Evolutionary conservation across 2,797 vertebrate genomes (phyloP), one percentile per base, ranked within the genome.

Genomic region (Neomorphus geoffroyi): DNA sequence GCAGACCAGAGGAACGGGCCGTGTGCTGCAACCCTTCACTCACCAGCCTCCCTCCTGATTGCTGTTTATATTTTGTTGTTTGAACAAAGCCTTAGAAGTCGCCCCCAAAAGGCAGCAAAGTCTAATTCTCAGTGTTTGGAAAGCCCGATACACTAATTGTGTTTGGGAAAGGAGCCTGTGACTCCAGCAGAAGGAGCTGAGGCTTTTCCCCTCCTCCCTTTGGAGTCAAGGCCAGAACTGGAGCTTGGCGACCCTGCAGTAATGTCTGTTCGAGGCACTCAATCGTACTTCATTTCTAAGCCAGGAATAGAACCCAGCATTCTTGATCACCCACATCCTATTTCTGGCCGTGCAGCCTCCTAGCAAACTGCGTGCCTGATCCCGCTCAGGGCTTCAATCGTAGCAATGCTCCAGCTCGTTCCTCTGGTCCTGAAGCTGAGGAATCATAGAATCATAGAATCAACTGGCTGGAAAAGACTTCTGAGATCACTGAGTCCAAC

Each of bases 271-370:
- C 67, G 28, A 62, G 69, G 86, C 72, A 39, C 81, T 23, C 21
- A 73, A 78, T 89, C 90, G 57, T 57, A 13, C 92, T 80, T 43
- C 45, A 14, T 8, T 48, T 46, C 82, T 10, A 27, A 80, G 94
- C 88, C 92, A 15, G 62, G 88, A 93, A 93, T 81, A 94, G 94
- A 94, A 88, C 56, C 72, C 82, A 35, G 91, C 74, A 51, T 88
- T 92, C 88, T 39, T 56, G 39, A 62, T 58, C 79, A n/a, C 35
- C 48, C 2, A 22, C 72, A 23, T 84, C 84, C 93, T 94, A 73
- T 96, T 93, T 83, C 90, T 94, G 92, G 92, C 54, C 3, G 2
- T 24, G 83, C 83, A 66, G 86, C 67, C 80, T 86, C 80, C 80
- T 19, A 26, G 82, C 81, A 46, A 6, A 33, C 2, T 4, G 35